Conservation (phyloP, 2,113 vertebrate species). For the Amazona vittata region DNA sequence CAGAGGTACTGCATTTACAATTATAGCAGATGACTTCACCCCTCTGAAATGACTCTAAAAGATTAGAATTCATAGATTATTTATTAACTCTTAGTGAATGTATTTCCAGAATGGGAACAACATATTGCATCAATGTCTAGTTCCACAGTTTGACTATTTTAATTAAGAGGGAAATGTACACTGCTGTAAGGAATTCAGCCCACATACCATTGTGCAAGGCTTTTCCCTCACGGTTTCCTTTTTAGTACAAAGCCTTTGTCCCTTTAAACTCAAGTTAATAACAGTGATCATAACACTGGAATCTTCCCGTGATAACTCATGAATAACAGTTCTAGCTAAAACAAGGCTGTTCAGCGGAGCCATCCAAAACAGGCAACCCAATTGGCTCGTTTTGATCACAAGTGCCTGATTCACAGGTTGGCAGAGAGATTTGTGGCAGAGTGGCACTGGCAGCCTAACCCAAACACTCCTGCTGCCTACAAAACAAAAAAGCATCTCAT, state of each 20-base stretch:
- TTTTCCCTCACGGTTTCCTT: not conserved
- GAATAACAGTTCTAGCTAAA: not conserved
- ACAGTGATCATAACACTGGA: not conserved
- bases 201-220: not conserved
- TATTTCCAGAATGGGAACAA: slow-evolving; percentile 78
- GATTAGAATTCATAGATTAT: slow-evolving; percentile 80
- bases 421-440: slow-evolving; percentile 9
- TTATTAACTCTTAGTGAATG: slow-evolving; percentile 75
- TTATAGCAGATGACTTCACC: slow-evolving; percentile 73
- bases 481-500: slow-evolving; percentile 22
- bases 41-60: slow-evolving; percentile 77
- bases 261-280: not conserved
- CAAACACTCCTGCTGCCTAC: slow-evolving; percentile 46
- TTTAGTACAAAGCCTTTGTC: slow-evolving; percentile 60
- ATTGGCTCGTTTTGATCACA: not conserved
- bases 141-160: slow-evolving; percentile 70
- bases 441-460: slow-evolving; percentile 45
- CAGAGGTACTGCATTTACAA: slow-evolving; percentile 63
- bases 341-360: not conserved
- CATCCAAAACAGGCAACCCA: not conserved
- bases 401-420: not conserved
- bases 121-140: slow-evolving; percentile 74
- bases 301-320: not conserved
- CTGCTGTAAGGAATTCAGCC: slow-evolving; percentile 23
- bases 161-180: slow-evolving; percentile 57